Conservation (phyloP, 2,888 invertebrate genomes). For the Micoletzkya japonica region DNA sequence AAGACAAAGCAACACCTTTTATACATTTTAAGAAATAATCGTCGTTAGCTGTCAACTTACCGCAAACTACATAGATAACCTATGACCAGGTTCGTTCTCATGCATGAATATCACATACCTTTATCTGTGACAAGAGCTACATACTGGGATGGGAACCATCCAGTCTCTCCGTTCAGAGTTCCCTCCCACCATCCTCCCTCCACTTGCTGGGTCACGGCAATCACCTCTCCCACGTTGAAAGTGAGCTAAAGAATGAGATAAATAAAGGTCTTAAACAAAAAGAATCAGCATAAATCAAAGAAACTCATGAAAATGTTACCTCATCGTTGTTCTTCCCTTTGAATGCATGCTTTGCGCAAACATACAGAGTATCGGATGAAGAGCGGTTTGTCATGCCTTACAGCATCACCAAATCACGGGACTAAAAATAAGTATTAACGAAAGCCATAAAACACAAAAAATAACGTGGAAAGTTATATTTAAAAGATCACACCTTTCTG, state of each 20-base stretch:
- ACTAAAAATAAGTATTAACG: too few relatives aligned
- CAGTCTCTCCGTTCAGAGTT: constrained; percentile 71
- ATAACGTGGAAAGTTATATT: too few relatives aligned
- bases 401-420: too few relatives aligned
- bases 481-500: too few relatives aligned
- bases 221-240: constrained; percentile 92
- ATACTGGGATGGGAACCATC: constrained; percentile 61
- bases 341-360: constrained; percentile 88
- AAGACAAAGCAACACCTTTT: too few relatives aligned
- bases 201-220: constrained; percentile 83
- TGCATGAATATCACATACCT: too few relatives aligned
- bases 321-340: constrained; percentile 95
- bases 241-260: constrained; percentile 73
- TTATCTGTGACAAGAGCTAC: constrained; percentile 42
- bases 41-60: too few relatives aligned
- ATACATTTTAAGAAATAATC: too few relatives aligned
- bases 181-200: constrained; percentile 99
- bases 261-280: constrained; percentile 16
- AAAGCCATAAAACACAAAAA: too few relatives aligned
- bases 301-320: constrained; percentile 68
- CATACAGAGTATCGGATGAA: too few relatives aligned
- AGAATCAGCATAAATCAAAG: not conserved
- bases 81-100: too few relatives aligned
- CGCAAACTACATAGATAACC: not conserved
- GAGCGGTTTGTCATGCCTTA: too few relatives aligned